These are phyloP conservation scores for Villa cingulata DNA, from an alignment of 2,888 invertebrate species.

Conservation along the genomic window DNA sequence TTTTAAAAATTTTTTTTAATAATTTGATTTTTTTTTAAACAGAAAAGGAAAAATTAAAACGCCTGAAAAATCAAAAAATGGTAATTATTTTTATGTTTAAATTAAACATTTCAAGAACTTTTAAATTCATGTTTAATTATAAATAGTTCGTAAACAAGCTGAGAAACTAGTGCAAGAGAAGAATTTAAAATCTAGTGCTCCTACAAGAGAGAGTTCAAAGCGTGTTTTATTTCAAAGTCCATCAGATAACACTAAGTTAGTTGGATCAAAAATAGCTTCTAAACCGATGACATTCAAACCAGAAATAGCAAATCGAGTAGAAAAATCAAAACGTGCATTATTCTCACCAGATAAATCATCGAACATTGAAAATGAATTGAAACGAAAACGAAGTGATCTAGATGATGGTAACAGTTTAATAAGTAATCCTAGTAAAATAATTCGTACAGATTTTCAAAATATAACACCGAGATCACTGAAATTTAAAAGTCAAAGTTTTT, in stretches of 20 bases:
- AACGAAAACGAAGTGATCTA: slow-evolving; percentile 27
- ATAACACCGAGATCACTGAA: slow-evolving; percentile 30
- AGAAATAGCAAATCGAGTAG: slow-evolving; percentile 38
- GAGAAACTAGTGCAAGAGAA: too few species aligned
- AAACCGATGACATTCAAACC: slow-evolving; percentile 27
- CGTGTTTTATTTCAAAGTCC: slow-evolving; percentile 65
- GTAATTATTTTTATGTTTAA: slow-evolving; percentile 16
- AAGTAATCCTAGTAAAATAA: slow-evolving; percentile 1
- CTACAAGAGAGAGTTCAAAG: slow-evolving; percentile 46
- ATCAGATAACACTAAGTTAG: slow-evolving; percentile 24
- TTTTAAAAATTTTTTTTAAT: too few species aligned
- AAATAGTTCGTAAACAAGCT: too few species aligned
- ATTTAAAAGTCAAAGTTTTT: slow-evolving; percentile 35
- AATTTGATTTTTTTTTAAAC: too few species aligned
- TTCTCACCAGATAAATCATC: slow-evolving; percentile 44
- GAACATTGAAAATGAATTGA: slow-evolving; percentile 14
- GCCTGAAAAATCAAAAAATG: slow-evolving; percentile 36
- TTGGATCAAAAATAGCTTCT: slow-evolving; percentile 15
- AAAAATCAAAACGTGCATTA: slow-evolving; percentile 50
- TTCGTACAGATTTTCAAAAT: slow-evolving; percentile 14
- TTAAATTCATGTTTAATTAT: too few species aligned
- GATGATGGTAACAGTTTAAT: slow-evolving; percentile 21
- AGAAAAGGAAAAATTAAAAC: slow-evolving; percentile 39
- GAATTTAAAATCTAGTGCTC: slow-evolving; percentile 14
- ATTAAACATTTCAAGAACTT: slow-evolving; percentile 29